phyloP scores from a whole-genome alignment of 2,113 vertebrate genomes.

The Chroicocephalus ridibundus region DNA sequence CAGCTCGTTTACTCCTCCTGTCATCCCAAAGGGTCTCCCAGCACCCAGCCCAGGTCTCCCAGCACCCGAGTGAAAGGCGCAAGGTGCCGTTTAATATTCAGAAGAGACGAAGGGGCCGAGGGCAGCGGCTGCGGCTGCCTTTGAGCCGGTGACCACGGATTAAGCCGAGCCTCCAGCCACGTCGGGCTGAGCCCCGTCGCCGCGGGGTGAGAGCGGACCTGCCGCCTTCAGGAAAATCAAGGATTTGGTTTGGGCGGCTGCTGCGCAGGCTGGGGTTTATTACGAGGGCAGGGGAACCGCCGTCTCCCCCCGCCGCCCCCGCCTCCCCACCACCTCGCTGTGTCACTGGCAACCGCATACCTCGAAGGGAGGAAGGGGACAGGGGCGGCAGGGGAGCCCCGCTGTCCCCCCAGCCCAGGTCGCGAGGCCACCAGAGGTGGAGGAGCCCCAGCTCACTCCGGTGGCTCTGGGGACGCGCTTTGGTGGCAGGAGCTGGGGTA shows the following conservation, averaged over 20 bases:
- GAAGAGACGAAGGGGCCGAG: neutral
- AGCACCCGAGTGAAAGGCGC: neutral
- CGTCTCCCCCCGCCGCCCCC: neutral
- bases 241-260: neutral
- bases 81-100: neutral
- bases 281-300: neutral
- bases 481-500: neutral
- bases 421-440: fast-evolving
- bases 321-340: fast-evolving
- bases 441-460: fast-evolving
- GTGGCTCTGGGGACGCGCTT: neutral
- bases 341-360: fast-evolving
- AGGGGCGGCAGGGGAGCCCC: fast-evolving
- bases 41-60: neutral
- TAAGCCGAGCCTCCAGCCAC: neutral
- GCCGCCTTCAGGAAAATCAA: neutral
- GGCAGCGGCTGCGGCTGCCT: neutral
- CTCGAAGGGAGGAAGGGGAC: neutral
- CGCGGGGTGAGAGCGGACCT: neutral
- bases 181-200: neutral
- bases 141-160: neutral
- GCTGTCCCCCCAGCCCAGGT: neutral
- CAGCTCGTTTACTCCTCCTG: neutral
- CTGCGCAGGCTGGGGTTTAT: neutral
- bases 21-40: neutral